Evolutionary conservation across 2,113 vertebrate genomes (phyloP), one percentile per base, ranked within the genome.

Genomic region (Carassius carassius): DNA sequence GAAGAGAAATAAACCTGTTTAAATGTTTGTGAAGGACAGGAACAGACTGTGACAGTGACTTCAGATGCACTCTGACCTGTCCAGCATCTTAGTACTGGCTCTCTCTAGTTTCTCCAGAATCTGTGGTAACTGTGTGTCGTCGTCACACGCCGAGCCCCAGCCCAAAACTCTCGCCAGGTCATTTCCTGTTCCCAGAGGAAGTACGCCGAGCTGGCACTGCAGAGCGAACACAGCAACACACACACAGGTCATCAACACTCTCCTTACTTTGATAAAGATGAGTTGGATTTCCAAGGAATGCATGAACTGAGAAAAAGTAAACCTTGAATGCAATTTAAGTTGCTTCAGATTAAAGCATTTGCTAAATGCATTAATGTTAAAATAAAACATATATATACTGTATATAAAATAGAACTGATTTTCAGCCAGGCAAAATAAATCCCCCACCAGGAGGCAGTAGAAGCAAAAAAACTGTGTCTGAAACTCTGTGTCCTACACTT

Each of bases 71-170:
- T n/a, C 83, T 60, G 37, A 98, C 97, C 98, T 96, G 95, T 99
- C 97, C 78, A 99, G 86, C 98, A 99, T 99, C 94, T 99, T 99
- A 78, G 97, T 99, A 91, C 97, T 98, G 88, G 98, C 98, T 86
- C 98, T 94, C 90, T 99, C 98, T 90, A 99, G 95, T 88, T 99
- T 99, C 89, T 98, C 98, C 91, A 99, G 91, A 84, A 99, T 99
- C 92, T 99, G 97, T 0, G 97, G 98, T 51, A 99, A 96, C 90
- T 98, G 98, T 0, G 97, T 94, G 88, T 99, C 97, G 0, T 99
- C 98, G 0, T 99, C 98, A 21, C 98, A 99, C 78, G 97, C 97
- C 0, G 97, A 97, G 0, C 98, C 98, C 98, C 98, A 99, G 44
- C 98, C 98, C 44, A 99, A 92, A 35, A 99, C 97, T 1, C 98